These are phyloP conservation scores for Characodon lateralis DNA, from an alignment of 2,797 vertebrate species.

Conservation along the genomic window DNA sequence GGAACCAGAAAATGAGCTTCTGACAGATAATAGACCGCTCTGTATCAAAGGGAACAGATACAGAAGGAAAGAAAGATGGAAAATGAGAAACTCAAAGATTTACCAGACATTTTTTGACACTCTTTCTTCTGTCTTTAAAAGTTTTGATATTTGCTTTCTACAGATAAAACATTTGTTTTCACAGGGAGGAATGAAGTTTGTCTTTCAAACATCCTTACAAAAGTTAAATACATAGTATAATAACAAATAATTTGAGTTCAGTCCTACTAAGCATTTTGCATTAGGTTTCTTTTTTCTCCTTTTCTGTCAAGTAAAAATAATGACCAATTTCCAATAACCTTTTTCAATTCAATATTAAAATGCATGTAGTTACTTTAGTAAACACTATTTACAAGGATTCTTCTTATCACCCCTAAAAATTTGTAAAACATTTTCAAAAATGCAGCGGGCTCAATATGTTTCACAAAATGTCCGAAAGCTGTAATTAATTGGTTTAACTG, in stretches of 20 bases:
- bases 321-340: no score
- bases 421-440: not conserved
- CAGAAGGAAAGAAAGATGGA: conserved; percentile 12
- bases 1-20: conserved; percentile 76
- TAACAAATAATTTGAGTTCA: not conserved
- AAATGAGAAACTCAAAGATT: conserved; percentile 26
- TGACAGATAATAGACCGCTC: conserved; percentile 66
- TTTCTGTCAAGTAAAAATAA: not conserved
- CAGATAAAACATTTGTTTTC: conserved; percentile 22
- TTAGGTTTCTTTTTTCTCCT: not conserved
- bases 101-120: conserved; percentile 16
- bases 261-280: not conserved
- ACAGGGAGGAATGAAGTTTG: conserved; percentile 5
- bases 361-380: not conserved
- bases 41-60: conserved; percentile 52
- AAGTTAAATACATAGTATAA: not conserved
- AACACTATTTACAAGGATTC: not conserved
- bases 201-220: conserved; percentile 20
- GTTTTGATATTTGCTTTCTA: conserved; percentile 25
- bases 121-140: conserved; percentile 13
- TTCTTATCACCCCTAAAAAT: not conserved
- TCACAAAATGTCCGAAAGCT: not conserved
- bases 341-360: not conserved
- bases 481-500: not conserved
- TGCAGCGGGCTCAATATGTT: not conserved